Base-by-base conservation (phyloP, 2,888 invertebrate genomes). In the Tridacna gigas region DNA sequence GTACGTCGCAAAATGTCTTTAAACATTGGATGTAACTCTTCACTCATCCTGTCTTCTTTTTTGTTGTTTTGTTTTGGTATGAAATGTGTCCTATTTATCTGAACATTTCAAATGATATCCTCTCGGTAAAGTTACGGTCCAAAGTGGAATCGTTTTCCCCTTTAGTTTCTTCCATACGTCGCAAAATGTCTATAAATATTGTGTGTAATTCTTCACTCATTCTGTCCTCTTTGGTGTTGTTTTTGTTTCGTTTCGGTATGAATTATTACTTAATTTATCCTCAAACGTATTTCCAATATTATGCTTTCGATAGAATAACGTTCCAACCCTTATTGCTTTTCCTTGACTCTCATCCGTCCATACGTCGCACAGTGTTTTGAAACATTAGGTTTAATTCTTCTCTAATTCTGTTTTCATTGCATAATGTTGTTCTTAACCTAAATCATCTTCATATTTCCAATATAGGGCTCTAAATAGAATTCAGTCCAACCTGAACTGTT, bases 1-100 rank as follows among this genome's bases (percentile, higher is more conserved):
- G 87, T 75, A 13, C 84, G 81, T 25, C 60, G 47, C 45, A 80
- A n/a, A 26, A 87, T 18, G 1, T 84, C 83, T 51, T 84, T 67
- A 45, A 86, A 83, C 86, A 86, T 79, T 5, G 82, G 85, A 56
- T 80, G 79, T 7, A 80, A 66, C 26, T 82, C 80, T n/a, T 65
- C 76, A 26, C 18, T 45, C 77, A 77, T 77, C 3, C 11, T 75
- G 47, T 26, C 22, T 47, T 1, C 22, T 20, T 22, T 18, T 28
- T 0, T 22, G 37, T 37, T 47, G 47, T 25, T 66, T n/a, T 63
- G 63, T 63, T 63, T 20, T 13, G n/a, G 56, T 18, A n/a, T 56
- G 20, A 20, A 5, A 5, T n/a, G 56, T 56, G 4, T 1, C 56
- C 18, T 56, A 56, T 20, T 9, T 56, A 56, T 3, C 20, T 56